Evolutionary conservation across 2,888 invertebrate species (phyloP).

Genomic region (Pterobdella sp.): DNA sequence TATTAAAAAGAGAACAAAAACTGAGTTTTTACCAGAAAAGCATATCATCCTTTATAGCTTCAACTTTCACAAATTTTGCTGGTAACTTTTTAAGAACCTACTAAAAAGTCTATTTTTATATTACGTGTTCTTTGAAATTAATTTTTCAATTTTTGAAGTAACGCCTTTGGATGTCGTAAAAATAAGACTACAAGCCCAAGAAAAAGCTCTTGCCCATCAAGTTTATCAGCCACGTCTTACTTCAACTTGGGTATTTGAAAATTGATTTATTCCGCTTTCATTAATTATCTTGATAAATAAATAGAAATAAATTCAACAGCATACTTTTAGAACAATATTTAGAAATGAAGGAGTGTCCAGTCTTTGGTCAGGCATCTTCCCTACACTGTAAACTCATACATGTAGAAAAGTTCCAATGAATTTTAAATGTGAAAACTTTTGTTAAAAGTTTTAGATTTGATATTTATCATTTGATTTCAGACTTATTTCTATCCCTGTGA

Average conservation of each 20-base stretch:
- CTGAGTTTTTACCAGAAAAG: conserved; percentile 15
- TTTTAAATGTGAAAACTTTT: background rate
- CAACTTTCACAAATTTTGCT: conserved; percentile 13
- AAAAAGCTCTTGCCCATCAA: conserved; percentile 61
- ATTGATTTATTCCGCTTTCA: background rate
- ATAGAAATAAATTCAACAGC: too few species aligned
- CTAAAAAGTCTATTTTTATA: background rate
- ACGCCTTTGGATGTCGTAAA: conserved; percentile 99
- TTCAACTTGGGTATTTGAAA: background rate
- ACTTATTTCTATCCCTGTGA: conserved; percentile 83
- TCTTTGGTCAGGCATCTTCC: conserved; percentile 75
- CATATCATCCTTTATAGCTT: conserved; percentile 19
- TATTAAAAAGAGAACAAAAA: conserved; percentile 7
- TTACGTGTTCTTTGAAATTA: conserved; percentile 9
- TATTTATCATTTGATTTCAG: conserved; percentile 18
- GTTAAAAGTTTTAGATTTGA: background rate
- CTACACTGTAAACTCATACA: background rate
- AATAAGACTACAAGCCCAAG: conserved; percentile 88
- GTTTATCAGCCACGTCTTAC: background rate
- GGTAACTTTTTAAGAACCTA: background rate
- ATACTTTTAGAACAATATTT: conserved; percentile 87
- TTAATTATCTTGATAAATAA: too few species aligned
- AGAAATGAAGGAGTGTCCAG: conserved; percentile 78
- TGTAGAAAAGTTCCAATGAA: background rate
- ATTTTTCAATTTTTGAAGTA: conserved; percentile 59